These are phyloP conservation scores for Bacillus rossius DNA, from an alignment of 1,140 invertebrate species.

Conservation along the genomic window DNA sequence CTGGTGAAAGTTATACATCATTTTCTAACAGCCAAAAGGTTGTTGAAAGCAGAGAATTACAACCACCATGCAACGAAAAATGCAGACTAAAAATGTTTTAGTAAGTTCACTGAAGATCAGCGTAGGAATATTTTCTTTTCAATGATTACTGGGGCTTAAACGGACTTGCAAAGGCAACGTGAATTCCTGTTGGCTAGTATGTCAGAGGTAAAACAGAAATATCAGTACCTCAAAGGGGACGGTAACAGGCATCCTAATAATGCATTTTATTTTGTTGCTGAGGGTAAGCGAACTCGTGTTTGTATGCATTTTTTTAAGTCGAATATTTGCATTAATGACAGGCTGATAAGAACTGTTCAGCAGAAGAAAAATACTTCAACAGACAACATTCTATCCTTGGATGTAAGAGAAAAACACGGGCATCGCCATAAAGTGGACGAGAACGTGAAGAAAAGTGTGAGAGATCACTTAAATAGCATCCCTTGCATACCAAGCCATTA, in stretches of 20 bases:
- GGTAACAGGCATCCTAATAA: conserved; percentile 25
- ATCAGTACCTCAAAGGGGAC: neutral
- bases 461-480: conserved; percentile 34
- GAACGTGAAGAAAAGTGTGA: conserved; percentile 28
- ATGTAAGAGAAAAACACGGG: conserved; percentile 27
- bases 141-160: too few species aligned
- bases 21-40: too few species aligned
- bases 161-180: too few species aligned
- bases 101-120: too few species aligned
- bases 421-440: conserved; percentile 28
- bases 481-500: conserved; percentile 35
- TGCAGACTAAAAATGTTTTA: too few species aligned
- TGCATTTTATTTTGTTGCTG: conserved; percentile 27
- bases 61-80: too few species aligned
- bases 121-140: too few species aligned
- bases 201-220: too few species aligned
- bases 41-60: too few species aligned
- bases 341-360: conserved; percentile 25
- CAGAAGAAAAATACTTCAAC: conserved; percentile 11
- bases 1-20: too few species aligned
- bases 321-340: conserved; percentile 24
- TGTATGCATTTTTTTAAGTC: conserved; percentile 29
- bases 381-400: too few species aligned
- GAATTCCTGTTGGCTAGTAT: too few species aligned
- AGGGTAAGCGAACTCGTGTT: conserved; percentile 20